A percentile compares a stretch with the other conserved stretches of the same genome.
phyloP scores from a whole-genome alignment of 2,888 invertebrate genomes.

The Entomobrya proxima region DNA sequence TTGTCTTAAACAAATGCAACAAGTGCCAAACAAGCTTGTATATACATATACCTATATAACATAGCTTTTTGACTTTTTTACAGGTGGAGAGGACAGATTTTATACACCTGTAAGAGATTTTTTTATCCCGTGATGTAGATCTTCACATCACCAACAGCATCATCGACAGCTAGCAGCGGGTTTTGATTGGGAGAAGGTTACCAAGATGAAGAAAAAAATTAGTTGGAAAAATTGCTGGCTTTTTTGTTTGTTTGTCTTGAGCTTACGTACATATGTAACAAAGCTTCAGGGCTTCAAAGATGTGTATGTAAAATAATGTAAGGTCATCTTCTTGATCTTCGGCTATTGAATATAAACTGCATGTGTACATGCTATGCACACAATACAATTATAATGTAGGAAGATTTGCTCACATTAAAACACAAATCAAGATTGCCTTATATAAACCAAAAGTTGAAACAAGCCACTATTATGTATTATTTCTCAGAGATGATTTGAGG shows the following conservation, averaged over 20 bases:
- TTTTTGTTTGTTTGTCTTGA: background rate
- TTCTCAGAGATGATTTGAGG: background rate
- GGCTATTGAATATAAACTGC: background rate
- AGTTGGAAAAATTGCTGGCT: background rate
- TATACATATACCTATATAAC: too few species aligned
- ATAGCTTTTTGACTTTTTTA: too few species aligned
- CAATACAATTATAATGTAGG: too few species aligned
- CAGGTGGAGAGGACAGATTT: background rate
- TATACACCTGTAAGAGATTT: background rate
- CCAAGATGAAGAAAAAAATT: background rate
- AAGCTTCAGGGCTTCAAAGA: constrained; percentile 1
- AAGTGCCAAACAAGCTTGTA: too few species aligned
- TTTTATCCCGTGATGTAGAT: background rate
- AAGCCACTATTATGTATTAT: too few species aligned
- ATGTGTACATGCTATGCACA: background rate
- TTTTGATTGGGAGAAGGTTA: constrained; percentile 16
- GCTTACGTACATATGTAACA: background rate
- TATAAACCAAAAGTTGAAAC: background rate
- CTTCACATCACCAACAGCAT: too few species aligned
- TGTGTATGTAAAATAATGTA: too few species aligned
- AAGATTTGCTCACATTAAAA: too few species aligned
- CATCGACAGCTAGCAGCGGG: background rate
- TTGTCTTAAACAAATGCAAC: constrained; percentile 37
- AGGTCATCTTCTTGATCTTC: constrained; percentile 23
- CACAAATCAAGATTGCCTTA: background rate